Percentiles rank a stretch among this genome's conserved stretches.
These are phyloP conservation scores for Cairina moschata DNA, from an alignment of 2,113 vertebrate species.

Conservation along the genomic window DNA sequence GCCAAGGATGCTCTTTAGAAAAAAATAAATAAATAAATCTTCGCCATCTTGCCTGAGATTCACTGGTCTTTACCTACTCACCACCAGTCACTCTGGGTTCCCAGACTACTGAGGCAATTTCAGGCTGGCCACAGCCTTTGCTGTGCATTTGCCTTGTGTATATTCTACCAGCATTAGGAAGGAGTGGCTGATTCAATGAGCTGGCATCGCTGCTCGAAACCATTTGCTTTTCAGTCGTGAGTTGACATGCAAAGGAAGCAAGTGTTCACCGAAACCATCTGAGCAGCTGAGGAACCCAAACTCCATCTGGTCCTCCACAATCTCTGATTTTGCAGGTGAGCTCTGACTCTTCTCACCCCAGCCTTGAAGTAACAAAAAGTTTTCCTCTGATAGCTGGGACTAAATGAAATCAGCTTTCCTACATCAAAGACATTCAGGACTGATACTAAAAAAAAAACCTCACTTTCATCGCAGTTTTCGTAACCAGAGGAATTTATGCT, in stretches of 20 bases:
- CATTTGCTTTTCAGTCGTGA: not conserved
- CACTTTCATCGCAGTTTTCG: not conserved
- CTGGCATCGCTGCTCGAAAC: accelerated
- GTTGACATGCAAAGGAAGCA: not conserved
- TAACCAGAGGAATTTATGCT: not conserved
- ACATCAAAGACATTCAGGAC: not conserved
- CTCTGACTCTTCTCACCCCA: not conserved
- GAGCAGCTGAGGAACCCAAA: not conserved
- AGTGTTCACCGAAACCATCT: not conserved
- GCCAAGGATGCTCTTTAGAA: not conserved
- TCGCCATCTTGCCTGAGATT: not conserved
- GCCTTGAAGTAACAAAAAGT: not conserved
- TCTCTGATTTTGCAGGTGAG: not conserved
- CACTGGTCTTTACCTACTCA: not conserved
- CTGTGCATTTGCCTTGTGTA: not conserved
- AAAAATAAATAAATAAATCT: not conserved
- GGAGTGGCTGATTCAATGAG: not conserved
- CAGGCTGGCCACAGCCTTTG: not conserved
- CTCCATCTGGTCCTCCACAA: not conserved
- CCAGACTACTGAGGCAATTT: not conserved
- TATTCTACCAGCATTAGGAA: not conserved
- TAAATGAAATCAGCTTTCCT: not conserved
- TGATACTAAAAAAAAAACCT: not conserved
- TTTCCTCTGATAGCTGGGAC: not conserved
- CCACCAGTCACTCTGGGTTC: not conserved